phyloP scores from a whole-genome alignment of 2,113 vertebrate genomes.

The Brachyhypopomus gauderio region DNA sequence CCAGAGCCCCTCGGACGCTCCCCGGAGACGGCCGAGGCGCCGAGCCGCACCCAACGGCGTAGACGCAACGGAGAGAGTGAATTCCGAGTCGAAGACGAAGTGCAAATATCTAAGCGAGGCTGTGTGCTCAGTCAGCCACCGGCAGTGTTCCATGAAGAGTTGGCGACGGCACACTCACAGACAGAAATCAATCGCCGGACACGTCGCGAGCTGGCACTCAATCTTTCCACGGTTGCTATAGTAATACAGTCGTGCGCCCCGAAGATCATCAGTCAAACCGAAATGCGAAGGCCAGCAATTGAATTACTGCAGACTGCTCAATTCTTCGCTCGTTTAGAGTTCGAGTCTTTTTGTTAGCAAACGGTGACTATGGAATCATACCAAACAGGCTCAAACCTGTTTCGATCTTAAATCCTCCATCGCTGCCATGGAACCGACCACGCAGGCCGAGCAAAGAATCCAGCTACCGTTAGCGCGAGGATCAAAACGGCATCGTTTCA shows the following conservation, averaged over 20 bases:
- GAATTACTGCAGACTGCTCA: slow-evolving; percentile 37
- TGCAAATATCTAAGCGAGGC: neutral
- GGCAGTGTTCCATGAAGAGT: slow-evolving; percentile 10
- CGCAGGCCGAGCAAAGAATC: neutral
- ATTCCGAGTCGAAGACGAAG: neutral
- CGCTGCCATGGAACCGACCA: neutral
- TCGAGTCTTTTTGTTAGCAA: neutral
- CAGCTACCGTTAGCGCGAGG: neutral
- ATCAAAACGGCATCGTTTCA: too few species aligned
- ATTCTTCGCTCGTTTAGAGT: neutral
- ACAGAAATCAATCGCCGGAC: slow-evolving; percentile 24
- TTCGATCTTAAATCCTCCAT: neutral
- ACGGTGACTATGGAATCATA: neutral
- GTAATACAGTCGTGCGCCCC: slow-evolving; percentile 15
- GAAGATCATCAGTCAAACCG: slow-evolving; percentile 33
- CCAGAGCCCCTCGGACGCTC: slow-evolving; percentile 6
- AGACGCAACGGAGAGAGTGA: neutral
- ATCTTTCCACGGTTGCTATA: slow-evolving; percentile 24
- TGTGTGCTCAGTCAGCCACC: slow-evolving; percentile 5
- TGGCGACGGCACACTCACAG: slow-evolving; percentile 12
- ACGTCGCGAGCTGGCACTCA: slow-evolving; percentile 19
- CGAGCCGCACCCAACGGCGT: neutral
- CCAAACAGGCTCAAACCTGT: neutral
- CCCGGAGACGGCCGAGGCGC: neutral
- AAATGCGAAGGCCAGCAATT: slow-evolving; percentile 30